Percentiles rank a stretch among this genome's conserved stretches.
Evolutionary conservation across 2,888 invertebrate genomes (phyloP).

Genomic region (Perizoma flavofasciatum): DNA sequence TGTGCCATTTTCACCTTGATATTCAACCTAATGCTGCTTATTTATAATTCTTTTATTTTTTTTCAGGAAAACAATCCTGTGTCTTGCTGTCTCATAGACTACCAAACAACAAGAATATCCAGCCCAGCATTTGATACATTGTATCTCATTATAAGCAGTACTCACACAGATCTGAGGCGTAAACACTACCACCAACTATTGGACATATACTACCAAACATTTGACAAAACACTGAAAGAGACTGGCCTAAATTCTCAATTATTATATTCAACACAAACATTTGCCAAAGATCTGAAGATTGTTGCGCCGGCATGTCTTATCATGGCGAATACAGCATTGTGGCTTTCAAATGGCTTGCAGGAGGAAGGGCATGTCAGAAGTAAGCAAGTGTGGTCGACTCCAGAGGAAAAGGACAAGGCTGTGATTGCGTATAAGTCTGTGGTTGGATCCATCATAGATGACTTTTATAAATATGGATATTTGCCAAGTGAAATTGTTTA

Average conservation of each 20-base stretch:
- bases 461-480: slow-evolving; percentile 60
- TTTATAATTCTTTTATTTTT: too few relatives aligned
- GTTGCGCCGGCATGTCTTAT: slow-evolving; percentile 69
- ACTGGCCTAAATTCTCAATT: slow-evolving; percentile 44
- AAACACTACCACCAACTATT: slow-evolving; percentile 53
- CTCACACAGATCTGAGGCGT: slow-evolving; percentile 52
- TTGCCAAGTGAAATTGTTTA: slow-evolving; percentile 32
- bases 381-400: slow-evolving; percentile 53
- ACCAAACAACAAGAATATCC: slow-evolving; percentile 64
- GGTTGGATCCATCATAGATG: slow-evolving; percentile 63
- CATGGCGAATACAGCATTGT: slow-evolving; percentile 70
- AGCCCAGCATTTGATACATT: slow-evolving; percentile 69
- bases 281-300: slow-evolving; percentile 60
- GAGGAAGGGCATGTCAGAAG: slow-evolving; percentile 73
- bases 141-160: slow-evolving; percentile 67
- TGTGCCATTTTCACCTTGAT: too few relatives aligned
- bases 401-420: slow-evolving; percentile 56
- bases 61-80: slow-evolving; percentile 59
- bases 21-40: too few relatives aligned
- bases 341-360: slow-evolving; percentile 70
- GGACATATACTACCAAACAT: slow-evolving; percentile 59
- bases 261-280: slow-evolving; percentile 56
- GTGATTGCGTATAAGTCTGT: slow-evolving; percentile 54
- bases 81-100: slow-evolving; percentile 71
- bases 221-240: slow-evolving; percentile 46